Base-by-base conservation (phyloP, 2,888 invertebrate species). In the Macaria liturata region DNA sequence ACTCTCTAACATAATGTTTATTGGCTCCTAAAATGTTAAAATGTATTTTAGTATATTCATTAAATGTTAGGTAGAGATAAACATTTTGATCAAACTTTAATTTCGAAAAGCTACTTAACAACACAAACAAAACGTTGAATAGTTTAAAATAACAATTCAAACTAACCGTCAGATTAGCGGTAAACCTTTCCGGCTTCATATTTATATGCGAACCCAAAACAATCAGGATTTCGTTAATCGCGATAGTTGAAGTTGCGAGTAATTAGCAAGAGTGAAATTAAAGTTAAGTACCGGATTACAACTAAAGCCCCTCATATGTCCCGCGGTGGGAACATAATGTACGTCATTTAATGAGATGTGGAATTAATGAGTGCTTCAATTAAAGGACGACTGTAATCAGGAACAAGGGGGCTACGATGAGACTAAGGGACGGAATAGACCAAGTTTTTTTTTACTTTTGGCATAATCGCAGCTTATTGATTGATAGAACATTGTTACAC, bases 281-380 rank as follows among this genome's bases (percentile, higher is more conserved):
- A 59, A 59, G 54, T 52, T 56, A 60, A 60, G 48, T 34, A 37
- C 55, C 32, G 55, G 59, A 55, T 60, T 53, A 60, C 46, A 32
- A 51, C 45, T 55, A 59, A 59, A 42, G 48, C 49, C 44, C n/a
- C 39, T 30, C 20, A 20, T 20, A 20, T 20, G 20, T 20, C 20
- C 20, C 20, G 20, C 20, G 20, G 20, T 20, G 20, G 20, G 20
- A 20, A 20, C 20, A 20, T 20, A 20, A 20, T 20, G 20, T 20
- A 20, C 20, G 20, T 20, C 20, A 20, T 44, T 54, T 51, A 52
- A 48, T 50, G 42, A 42, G 46, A 50, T 37, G 59, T 46, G 51
- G 50, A 51, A 54, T 54, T 37, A 51, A 55, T 50, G 46, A 45
- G 55, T n/a, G 39, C 46, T 55, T 55, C 48, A 50, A 49, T 59